Evolutionary conservation across 2,113 vertebrate species (phyloP), one percentile per base, ranked within the genome.

Genomic region (Corythaixoides concolor): DNA sequence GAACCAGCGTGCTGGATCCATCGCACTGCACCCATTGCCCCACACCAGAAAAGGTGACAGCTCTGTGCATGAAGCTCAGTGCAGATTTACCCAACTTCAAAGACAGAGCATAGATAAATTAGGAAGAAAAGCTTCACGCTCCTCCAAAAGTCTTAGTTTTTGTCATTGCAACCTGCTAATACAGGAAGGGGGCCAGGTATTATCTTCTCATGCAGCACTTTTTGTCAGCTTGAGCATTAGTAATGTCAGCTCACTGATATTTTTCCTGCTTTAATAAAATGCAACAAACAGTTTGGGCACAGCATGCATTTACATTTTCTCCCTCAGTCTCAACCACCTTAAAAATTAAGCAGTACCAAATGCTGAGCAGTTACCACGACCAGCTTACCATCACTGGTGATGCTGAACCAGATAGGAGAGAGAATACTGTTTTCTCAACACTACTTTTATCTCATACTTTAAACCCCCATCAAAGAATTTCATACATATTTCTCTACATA

Each of bases 381-480:
- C 1, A 0, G 72, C 70, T 87, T 33, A 20, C 39, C 85, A 60
- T 45, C 68, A 43, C 72, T 74, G 82, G 72, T 56, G 64, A 39
- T 84, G 96, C 67, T 70, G 60, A 77, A 58, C 52, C 68, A 90
- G 75, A 79, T 32, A 96, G 60, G 39, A 92, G 59, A 47, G 58
- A 91, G 70, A 92, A 89, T n/a, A 24, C 24, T 86, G 64, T 93
- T 94, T 96, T 94, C 88, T 89, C 85, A 89, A 70, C 73, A 67
- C 11, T 43, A 77, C 89, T 94, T 94, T 90, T 90, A 96, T 96
- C 92, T 94, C 83, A 81, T 58, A n/a, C 79, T 80, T 92, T 86
- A 90, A 96, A 95, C 30, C 30, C 64, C 45, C 90, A 95, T 88
- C 95, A 96, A 97, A 92, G 90, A 93, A 92, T 92, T 94, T 96